Base-by-base conservation (phyloP, 2,797 vertebrate species). In the Podargus strigoides region DNA sequence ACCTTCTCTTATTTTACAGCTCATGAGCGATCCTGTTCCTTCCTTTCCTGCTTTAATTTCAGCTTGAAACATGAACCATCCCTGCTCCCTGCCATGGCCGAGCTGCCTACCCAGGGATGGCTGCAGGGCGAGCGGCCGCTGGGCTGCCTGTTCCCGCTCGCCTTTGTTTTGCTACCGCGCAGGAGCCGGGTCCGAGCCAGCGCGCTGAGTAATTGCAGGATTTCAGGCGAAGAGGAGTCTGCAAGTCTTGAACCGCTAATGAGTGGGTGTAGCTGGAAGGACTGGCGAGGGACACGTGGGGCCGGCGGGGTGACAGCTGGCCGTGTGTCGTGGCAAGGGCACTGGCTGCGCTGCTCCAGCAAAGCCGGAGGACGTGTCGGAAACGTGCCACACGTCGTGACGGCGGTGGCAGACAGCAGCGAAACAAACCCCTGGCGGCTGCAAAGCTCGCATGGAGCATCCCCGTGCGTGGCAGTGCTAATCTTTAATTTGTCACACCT, bases 241-340 rank as follows among this genome's bases (percentile, higher is more conserved):
- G 94, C 92, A 1, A 95, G 92, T 62, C 49, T n/a, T 28, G 92
- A 96, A 93, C 95, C 30, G 64, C 96, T 97, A 95, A 97, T 95
- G 97, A 97, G 97, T 12, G 91, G 96, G 96, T 83, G 95, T 93
- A 94, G 96, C 92, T 90, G 93, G 92, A 81, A 93, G 89, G 91
- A 67, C 63, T 77, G 26, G 64, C 27, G 59, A n/a, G 89, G 69
- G 86, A 81, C 12, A 8, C 80, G 41, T 4, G 39, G 77, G 82
- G 87, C 56, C 73, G 11, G 64, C 44, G 15, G 52, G 87, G 79
- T 15, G 23, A 77, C 93, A 59, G 81, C 47, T 50, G 8, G 84
- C 30, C 58, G 10, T 0, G 68, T 37, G 81, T 28, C 14, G 55
- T 2, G 87, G 86, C 67, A 3, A 75, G 87, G 92, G 78, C 86